These are phyloP conservation scores for Sceliomorpha sp. DNA, from an alignment of 2,888 invertebrate species.

Conservation along the genomic window DNA sequence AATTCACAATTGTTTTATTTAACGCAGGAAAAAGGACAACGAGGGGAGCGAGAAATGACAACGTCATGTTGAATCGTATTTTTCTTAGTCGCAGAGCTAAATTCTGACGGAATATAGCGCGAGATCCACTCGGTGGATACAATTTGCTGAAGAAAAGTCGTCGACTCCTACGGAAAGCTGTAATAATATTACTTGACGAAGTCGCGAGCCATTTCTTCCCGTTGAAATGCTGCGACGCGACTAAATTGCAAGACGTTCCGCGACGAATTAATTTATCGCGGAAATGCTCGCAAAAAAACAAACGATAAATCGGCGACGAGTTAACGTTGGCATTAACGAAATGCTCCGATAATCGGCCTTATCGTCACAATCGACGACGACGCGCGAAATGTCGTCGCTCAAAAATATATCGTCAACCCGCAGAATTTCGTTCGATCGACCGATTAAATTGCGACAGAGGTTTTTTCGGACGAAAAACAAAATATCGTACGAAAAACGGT, in stretches of 20 bases:
- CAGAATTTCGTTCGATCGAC: too few species aligned
- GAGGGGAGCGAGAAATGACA: conserved; percentile 6
- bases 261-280: conserved; percentile 36
- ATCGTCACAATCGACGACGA: too few species aligned
- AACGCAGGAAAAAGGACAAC: too few species aligned
- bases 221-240: conserved; percentile 21
- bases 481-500: too few species aligned
- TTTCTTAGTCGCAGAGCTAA: conserved; percentile 17
- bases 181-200: conserved; percentile 38
- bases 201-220: conserved; percentile 10
- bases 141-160: conserved; percentile 39
- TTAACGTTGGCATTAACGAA: too few species aligned
- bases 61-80: conserved; percentile 33
- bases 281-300: conserved; percentile 20
- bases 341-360: too few species aligned
- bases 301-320: too few species aligned
- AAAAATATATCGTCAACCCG: too few species aligned
- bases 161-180: conserved; percentile 32
- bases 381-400: too few species aligned
- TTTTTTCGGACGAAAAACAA: too few species aligned
- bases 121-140: conserved; percentile 23
- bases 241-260: conserved; percentile 33
- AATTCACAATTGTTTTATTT: too few species aligned
- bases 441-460: too few species aligned
- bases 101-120: conserved; percentile 17